These are phyloP conservation scores for Aethina tumida DNA, from an alignment of 1,140 invertebrate species.

Conservation along the genomic window DNA sequence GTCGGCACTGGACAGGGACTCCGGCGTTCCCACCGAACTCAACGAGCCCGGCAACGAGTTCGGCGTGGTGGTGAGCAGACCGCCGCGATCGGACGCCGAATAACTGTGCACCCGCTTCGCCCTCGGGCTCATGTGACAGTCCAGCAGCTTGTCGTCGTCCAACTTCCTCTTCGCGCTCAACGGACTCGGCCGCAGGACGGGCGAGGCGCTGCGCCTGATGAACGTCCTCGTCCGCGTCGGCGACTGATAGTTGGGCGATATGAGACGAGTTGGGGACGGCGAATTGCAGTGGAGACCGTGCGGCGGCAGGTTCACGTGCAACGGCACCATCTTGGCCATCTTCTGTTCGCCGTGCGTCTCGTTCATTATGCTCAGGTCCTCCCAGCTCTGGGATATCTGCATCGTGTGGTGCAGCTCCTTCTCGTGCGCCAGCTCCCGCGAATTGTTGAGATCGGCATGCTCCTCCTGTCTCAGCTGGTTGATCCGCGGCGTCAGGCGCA, in stretches of 20 bases:
- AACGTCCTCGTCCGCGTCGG: conserved; percentile 34
- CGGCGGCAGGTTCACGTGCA: conserved; percentile 35
- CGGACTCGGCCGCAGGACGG: conserved; percentile 67
- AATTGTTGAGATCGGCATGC: conserved; percentile 68
- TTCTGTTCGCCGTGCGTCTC: conserved; percentile 41
- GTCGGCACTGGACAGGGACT: conserved; percentile 49
- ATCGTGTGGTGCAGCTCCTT: conserved; percentile 77
- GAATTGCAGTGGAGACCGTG: conserved; percentile 42
- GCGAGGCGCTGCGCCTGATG: conserved; percentile 69
- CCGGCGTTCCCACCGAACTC: conserved; percentile 48
- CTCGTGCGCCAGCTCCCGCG: conserved; percentile 80
- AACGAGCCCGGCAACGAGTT: conserved; percentile 45
- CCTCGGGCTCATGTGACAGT: conserved; percentile 40
- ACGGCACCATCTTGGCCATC: conserved; percentile 30
- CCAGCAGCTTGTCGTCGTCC: conserved; percentile 52
- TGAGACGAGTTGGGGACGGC: conserved; percentile 52
- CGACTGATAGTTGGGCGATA: conserved; percentile 25
- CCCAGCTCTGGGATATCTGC: conserved; percentile 84
- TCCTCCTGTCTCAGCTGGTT: conserved; percentile 81
- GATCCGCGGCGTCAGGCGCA: conserved; percentile 68
- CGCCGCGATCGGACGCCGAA: conserved; percentile 25
- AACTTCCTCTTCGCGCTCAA: conserved; percentile 69
- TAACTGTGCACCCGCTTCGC: conserved; percentile 42
- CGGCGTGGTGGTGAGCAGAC: conserved; percentile 34
- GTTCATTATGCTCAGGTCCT: conserved; percentile 69